A percentile compares a stretch with the other conserved stretches of the same genome.
These are phyloP conservation scores for Halcyon chelicuti DNA, from an alignment of 2,797 vertebrate species.

Conservation along the genomic window DNA sequence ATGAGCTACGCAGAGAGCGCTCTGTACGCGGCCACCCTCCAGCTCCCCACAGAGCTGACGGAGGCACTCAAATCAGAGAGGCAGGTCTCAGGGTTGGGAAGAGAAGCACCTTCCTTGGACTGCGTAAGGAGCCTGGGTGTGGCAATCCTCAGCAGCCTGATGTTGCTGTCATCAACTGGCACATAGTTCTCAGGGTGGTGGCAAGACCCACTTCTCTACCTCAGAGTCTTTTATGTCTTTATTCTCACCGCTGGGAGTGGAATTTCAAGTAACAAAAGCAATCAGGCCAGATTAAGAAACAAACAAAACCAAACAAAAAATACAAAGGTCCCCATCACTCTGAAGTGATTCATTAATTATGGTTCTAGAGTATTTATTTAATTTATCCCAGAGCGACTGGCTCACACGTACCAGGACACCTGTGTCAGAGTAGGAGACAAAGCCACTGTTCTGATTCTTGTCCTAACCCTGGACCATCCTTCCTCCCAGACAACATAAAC, in stretches of 20 bases:
- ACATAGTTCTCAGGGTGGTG: neutral
- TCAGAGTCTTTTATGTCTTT: neutral
- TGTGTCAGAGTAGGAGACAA: neutral
- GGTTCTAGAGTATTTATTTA: neutral
- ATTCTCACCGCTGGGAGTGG: neutral
- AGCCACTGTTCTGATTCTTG: neutral
- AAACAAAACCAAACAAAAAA: neutral
- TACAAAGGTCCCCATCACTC: neutral
- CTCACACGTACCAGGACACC: accelerated
- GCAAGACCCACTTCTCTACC: neutral
- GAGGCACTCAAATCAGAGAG: neutral
- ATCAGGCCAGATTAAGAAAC: neutral
- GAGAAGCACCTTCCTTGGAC: neutral
- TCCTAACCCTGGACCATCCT: neutral
- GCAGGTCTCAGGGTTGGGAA: neutral
- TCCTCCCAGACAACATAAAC: neutral
- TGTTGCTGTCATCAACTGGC: neutral
- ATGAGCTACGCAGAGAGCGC: neutral
- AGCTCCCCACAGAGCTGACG: no score
- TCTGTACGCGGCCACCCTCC: no score
- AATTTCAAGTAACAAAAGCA: neutral
- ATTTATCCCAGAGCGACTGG: neutral
- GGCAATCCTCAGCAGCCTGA: neutral
- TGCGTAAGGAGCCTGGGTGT: neutral
- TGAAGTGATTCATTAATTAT: neutral